Evolutionary conservation across 2,888 invertebrate genomes (phyloP).

Genomic region (Leptarthrus brevirostris): DNA sequence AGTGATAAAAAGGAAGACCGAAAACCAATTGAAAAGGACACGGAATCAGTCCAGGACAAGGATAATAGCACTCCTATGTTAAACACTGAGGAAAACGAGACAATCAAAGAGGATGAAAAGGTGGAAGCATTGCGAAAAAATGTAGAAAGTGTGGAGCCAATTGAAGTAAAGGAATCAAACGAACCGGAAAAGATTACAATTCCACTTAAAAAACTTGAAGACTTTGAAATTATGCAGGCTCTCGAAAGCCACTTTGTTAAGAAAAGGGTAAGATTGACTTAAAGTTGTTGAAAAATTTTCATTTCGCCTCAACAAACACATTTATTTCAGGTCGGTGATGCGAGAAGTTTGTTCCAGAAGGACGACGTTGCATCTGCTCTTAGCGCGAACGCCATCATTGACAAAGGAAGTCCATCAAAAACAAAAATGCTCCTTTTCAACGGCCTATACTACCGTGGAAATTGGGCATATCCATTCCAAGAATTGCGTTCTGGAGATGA

Average conservation of each 20-base stretch:
- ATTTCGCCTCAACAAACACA: neutral
- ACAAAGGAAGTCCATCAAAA: slow-evolving; percentile 62
- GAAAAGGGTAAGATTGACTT: slow-evolving; percentile 63
- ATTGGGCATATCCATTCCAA: slow-evolving; percentile 78
- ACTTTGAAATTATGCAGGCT: slow-evolving; percentile 73
- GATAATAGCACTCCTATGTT: slow-evolving; percentile 57
- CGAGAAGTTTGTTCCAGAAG: slow-evolving; percentile 68
- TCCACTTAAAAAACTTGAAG: slow-evolving; percentile 69
- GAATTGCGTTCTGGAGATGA: slow-evolving; percentile 62
- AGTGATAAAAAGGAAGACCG: neutral
- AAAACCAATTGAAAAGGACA: slow-evolving; percentile 2
- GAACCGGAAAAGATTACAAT: slow-evolving; percentile 69
- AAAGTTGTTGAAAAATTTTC: too few relatives aligned
- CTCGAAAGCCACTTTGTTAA: slow-evolving; percentile 63
- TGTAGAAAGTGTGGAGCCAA: slow-evolving; percentile 59
- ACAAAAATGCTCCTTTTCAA: slow-evolving; percentile 79
- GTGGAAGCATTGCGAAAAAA: slow-evolving; percentile 69
- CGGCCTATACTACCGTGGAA: slow-evolving; percentile 82
- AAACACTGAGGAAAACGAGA: slow-evolving; percentile 64
- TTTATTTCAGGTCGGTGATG: slow-evolving; percentile 61
- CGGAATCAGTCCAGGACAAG: slow-evolving; percentile 54
- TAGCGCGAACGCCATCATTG: slow-evolving; percentile 73
- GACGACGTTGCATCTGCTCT: slow-evolving; percentile 72
- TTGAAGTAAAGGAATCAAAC: slow-evolving; percentile 69
- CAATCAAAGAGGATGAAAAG: slow-evolving; percentile 70